Evolutionary conservation across 2,113 vertebrate species (phyloP).

Genomic region (Trematocara marginatum): DNA sequence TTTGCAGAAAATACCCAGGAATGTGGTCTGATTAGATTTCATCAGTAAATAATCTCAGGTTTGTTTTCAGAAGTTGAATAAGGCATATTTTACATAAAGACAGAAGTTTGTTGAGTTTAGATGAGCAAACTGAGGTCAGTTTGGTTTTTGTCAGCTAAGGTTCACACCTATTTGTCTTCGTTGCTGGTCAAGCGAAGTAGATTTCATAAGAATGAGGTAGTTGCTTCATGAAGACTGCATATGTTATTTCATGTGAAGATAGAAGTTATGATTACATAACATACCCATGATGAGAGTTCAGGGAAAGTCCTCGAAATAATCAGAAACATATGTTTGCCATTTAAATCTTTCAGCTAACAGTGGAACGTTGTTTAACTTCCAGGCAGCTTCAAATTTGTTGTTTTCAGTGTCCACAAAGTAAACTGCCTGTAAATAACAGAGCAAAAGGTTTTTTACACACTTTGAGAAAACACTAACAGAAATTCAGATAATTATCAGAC

Average conservation of each 20-base stretch:
- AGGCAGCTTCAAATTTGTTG: not conserved
- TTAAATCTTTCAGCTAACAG: not conserved
- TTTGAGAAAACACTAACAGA: not conserved
- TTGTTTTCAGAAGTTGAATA: conserved; percentile 5
- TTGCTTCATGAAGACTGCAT: not conserved
- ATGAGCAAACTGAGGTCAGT: not conserved
- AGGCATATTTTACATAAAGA: not conserved
- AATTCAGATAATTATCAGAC: not conserved
- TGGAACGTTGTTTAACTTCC: not conserved
- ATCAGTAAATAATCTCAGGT: conserved; percentile 3
- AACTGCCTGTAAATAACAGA: not conserved
- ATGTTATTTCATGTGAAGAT: not conserved
- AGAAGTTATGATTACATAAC: not conserved
- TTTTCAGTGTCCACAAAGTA: not conserved
- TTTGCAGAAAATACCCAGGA: conserved; percentile 21
- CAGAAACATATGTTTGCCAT: conserved; percentile 5
- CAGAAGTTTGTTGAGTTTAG: not conserved
- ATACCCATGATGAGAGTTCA: not conserved
- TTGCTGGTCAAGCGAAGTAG: not conserved
- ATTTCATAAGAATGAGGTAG: not conserved
- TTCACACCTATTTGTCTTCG: not conserved
- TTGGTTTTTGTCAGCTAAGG: not conserved
- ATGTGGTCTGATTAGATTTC: conserved; percentile 32
- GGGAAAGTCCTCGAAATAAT: not conserved
- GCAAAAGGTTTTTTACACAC: not conserved